Conservation (phyloP, 2,888 invertebrate species). For the Suillia variegata region DNA sequence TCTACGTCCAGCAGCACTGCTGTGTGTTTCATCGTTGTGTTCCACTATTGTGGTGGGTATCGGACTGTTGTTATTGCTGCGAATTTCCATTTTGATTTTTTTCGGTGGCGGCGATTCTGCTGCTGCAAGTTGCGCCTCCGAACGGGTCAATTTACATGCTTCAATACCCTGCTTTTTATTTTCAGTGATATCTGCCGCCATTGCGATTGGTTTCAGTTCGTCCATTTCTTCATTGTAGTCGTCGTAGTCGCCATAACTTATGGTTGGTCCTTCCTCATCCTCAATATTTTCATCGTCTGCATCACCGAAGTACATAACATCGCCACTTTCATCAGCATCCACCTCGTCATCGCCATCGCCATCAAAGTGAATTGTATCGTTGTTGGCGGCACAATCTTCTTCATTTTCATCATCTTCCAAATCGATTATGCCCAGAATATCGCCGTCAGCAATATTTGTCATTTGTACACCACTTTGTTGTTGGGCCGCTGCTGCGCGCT, state of each 20-base stretch:
- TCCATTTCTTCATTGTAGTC: not conserved
- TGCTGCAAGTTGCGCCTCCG: not conserved
- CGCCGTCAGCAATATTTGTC: not conserved
- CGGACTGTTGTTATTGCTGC: not conserved
- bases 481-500: slow-evolving; percentile 17
- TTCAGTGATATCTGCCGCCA: not conserved
- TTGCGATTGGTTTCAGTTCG: not conserved
- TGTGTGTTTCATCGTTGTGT: not conserved
- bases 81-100: not conserved
- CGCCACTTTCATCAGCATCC: slow-evolving; percentile 18
- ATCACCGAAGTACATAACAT: slow-evolving; percentile 18
- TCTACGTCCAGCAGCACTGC: not conserved
- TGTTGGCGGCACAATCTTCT: slow-evolving; percentile 6
- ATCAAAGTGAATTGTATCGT: slow-evolving; percentile 7
- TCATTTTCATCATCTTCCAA: not conserved
- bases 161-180: too few relatives aligned
- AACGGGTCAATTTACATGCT: too few relatives aligned
- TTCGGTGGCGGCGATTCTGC: not conserved
- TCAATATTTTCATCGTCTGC: slow-evolving; percentile 28
- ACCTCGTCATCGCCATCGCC: slow-evolving; percentile 16
- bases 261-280: slow-evolving; percentile 35
- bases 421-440: not conserved
- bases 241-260: slow-evolving; percentile 32
- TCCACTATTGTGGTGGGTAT: not conserved
- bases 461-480: not conserved